Base-by-base conservation (phyloP, 1,140 invertebrate genomes). In the Zophobas atratus region DNA sequence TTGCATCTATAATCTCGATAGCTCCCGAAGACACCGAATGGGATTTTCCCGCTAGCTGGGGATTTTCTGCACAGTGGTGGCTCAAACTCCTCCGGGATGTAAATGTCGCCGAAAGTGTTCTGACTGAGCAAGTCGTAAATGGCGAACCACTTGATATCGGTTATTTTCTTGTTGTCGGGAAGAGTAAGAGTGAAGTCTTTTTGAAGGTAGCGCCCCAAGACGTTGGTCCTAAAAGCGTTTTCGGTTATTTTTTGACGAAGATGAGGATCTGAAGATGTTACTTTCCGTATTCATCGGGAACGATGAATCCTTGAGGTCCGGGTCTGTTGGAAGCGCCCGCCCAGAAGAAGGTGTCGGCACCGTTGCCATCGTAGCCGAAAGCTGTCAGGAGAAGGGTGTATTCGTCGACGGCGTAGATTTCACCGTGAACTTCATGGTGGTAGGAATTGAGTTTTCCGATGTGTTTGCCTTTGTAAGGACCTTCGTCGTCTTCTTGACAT, bases 321-420 rank as follows among this genome's bases (percentile, higher is more conserved):
- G 96, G 96, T 36, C 95, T 86, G 82, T 95, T 95, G 0, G 94
- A 91, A n/a, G 94, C 91, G 43, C 96, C 97, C 1, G 95, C 94
- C 95, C 95, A 97, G 85, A 98, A 98, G 86, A 96, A 98, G 2
- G 95, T 95, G 84, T 97, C 96, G 35, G 92, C 93, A 4, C 96
- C 96, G 70, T 95, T 94, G 32, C 97, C 97, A 88, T 98, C 96
- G 81, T 98, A 98, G 85, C 92, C 96, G 82, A 98, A 98, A 41
- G 92, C 91, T 8, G 92, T 92, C 51, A 98, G 87, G 0, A 97
- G 87, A 36, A 98, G 87, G 0, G 95, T 97, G 83, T 91, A 94
- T 75, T 96, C 93, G 86, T 98, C 94, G 0, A 98, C 95, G 3
- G 96, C 96, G 88, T 96, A 97, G 6, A 98, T 93, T 80, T 96